Conservation (phyloP, 2,797 vertebrate genomes). For the Euthynnus affinis region DNA sequence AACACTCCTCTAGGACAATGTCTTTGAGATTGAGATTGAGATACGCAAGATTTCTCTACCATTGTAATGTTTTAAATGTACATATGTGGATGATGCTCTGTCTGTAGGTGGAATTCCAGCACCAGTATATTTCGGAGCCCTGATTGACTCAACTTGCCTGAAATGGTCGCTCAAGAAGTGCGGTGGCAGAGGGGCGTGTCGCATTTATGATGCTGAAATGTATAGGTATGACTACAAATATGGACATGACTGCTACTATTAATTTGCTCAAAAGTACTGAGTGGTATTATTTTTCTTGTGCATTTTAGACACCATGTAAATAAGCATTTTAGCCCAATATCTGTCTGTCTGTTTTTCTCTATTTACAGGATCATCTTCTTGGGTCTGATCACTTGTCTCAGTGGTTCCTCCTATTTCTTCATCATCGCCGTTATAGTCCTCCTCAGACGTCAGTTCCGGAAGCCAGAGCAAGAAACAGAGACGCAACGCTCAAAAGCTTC, state of each 20-base stretch:
- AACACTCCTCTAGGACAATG: neutral
- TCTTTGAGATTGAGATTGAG: neutral
- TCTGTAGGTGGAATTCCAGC: conserved; percentile 93
- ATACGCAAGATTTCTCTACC: neutral
- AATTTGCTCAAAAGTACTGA: neutral
- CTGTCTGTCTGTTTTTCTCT: conserved; percentile 1
- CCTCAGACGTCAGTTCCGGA: conserved; percentile 77
- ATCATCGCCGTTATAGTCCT: conserved; percentile 81
- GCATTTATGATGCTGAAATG: conserved; percentile 88
- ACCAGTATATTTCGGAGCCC: conserved; percentile 91
- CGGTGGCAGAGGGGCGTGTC: conserved; percentile 88
- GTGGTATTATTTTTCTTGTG: neutral
- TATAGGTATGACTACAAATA: conserved; percentile 81
- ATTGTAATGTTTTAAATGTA: neutral
- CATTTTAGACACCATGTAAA: neutral
- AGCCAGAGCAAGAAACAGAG: conserved; percentile 43
- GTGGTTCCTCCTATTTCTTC: conserved; percentile 83
- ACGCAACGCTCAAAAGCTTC: neutral
- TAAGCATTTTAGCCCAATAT: neutral
- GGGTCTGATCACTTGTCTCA: conserved; percentile 80
- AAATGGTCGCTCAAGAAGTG: conserved; percentile 90
- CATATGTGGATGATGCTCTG: neutral
- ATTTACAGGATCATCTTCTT: conserved; percentile 81
- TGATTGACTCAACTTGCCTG: conserved; percentile 93
- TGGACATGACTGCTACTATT: neutral